Percentiles rank a stretch among this genome's conserved stretches.
phyloP scores from a whole-genome alignment of 2,888 invertebrate genomes.

The Alloscopus bannaensis region DNA sequence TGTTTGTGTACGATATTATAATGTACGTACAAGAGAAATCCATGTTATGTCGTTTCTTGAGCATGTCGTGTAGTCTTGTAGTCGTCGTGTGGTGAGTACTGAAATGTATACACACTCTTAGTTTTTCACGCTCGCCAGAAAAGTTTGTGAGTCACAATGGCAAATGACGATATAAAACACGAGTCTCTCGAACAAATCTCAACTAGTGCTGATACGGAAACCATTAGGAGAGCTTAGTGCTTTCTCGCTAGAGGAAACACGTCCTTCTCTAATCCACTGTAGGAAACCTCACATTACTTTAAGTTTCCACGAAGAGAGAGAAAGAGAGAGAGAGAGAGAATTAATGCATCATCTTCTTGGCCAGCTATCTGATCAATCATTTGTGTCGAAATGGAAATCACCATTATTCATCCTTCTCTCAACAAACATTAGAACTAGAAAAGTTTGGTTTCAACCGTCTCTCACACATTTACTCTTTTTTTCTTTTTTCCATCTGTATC shows the following conservation, averaged over 20 bases:
- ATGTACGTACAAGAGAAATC: conserved; percentile 4
- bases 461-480: too few relatives aligned
- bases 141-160: not conserved
- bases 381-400: not conserved
- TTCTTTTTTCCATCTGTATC: conserved; percentile 15
- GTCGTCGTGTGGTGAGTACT: too few relatives aligned
- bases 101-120: too few relatives aligned
- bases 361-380: not conserved
- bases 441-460: too few relatives aligned
- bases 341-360: conserved; percentile 14
- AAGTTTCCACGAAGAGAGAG: not conserved
- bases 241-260: too few relatives aligned
- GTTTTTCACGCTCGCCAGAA: not conserved
- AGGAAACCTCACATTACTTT: too few relatives aligned
- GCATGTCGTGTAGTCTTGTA: not conserved
- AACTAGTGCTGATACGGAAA: not conserved
- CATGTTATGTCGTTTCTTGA: not conserved
- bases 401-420: not conserved
- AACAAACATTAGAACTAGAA: too few relatives aligned
- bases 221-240: not conserved
- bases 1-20: conserved; percentile 10
- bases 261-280: too few relatives aligned
- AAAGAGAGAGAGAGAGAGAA: not conserved
- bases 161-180: not conserved
- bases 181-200: not conserved